Conservation (phyloP, 2,113 vertebrate genomes). For the Zosterops lateralis region DNA sequence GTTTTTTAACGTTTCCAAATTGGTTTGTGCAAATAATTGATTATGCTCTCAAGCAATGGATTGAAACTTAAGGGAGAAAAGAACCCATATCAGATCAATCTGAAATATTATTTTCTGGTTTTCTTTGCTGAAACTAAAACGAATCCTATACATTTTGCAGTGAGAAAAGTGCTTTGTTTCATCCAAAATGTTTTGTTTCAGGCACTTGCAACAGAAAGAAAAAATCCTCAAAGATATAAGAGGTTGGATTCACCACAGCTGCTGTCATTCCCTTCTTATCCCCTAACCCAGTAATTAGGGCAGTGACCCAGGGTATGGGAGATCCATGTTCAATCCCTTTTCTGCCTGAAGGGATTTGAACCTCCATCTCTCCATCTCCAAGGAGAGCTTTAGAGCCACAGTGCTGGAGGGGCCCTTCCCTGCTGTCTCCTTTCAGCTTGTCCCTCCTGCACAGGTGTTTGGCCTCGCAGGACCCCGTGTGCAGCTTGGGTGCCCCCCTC, state of each 20-base stretch:
- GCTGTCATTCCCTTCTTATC: constrained; percentile 57
- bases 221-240: background rate
- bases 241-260: constrained; percentile 53
- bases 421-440: background rate
- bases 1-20: background rate
- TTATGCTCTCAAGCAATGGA: background rate
- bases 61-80: background rate
- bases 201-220: background rate
- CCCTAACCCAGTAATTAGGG: constrained; percentile 57
- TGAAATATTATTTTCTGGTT: background rate
- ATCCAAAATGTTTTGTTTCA: background rate
- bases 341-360: constrained; percentile 37
- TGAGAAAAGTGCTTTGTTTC: background rate
- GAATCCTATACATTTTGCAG: background rate
- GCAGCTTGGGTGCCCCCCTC: accelerated
- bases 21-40: background rate
- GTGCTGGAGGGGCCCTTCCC: background rate
- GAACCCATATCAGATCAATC: background rate
- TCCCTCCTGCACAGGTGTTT: background rate
- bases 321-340: constrained; percentile 48
- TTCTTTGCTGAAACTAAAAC: background rate
- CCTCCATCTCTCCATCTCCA: constrained; percentile 9
- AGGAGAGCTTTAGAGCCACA: background rate
- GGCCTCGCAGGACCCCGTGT: accelerated
- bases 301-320: constrained; percentile 57